phyloP scores from a whole-genome alignment of 2,888 invertebrate genomes.

The Adelognathus sp. region DNA sequence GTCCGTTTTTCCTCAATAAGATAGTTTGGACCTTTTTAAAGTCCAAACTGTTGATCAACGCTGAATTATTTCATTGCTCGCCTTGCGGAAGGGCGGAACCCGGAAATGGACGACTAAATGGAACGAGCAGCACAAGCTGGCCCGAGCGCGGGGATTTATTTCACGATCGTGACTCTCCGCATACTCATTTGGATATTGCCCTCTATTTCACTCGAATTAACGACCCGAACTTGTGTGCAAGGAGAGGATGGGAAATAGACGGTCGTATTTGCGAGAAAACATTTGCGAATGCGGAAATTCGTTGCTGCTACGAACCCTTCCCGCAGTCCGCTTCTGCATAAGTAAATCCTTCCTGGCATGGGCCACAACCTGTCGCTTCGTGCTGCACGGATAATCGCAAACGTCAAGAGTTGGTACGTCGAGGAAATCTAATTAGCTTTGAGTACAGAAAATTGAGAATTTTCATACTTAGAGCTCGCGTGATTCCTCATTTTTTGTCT shows the following conservation, averaged over 20 bases:
- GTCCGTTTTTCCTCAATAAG: background rate
- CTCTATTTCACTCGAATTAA: constrained; percentile 35
- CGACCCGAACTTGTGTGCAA: constrained; percentile 20
- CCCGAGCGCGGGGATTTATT: constrained; percentile 23
- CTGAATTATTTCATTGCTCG: background rate
- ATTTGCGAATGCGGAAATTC: background rate
- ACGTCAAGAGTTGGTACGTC: background rate
- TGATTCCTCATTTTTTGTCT: too few species aligned
- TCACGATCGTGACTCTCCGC: constrained; percentile 28
- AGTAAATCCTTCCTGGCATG: background rate
- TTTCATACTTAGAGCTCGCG: too few species aligned
- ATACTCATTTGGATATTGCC: constrained; percentile 29
- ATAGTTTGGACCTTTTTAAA: background rate
- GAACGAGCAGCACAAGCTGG: background rate
- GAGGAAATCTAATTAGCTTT: too few species aligned
- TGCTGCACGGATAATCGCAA: background rate
- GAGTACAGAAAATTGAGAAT: too few species aligned
- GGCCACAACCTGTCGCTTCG: background rate
- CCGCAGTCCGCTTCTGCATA: background rate
- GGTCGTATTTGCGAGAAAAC: background rate
- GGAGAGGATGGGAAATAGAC: background rate
- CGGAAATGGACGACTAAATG: background rate
- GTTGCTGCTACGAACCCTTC: background rate
- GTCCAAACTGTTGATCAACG: background rate
- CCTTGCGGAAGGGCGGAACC: background rate